These are phyloP conservation scores for Mimumesa dahlbomi DNA, from an alignment of 2,888 invertebrate species.

Conservation along the genomic window DNA sequence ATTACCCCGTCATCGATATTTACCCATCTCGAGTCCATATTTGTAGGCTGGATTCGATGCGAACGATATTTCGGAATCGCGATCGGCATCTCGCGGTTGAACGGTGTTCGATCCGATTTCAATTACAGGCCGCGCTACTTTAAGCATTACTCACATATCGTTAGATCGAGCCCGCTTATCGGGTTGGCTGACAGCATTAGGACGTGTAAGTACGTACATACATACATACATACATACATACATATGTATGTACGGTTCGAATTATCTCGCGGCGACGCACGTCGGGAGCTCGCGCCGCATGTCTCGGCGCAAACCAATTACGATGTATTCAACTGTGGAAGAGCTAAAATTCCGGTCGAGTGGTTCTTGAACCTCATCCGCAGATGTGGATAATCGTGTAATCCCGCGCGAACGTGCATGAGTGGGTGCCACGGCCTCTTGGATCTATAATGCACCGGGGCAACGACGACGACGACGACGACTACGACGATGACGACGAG, in stretches of 20 bases:
- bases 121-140: constrained; percentile 17
- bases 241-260: constrained; percentile 19
- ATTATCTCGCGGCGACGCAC: constrained; percentile 36
- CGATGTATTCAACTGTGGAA: constrained; percentile 69
- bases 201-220: too few species aligned
- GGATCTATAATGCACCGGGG: constrained; percentile 34
- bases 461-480: too few species aligned
- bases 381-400: constrained; percentile 74
- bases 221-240: too few species aligned
- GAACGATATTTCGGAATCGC: too few species aligned
- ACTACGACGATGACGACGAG: too few species aligned
- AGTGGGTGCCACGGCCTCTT: constrained; percentile 53
- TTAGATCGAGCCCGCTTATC: constrained; percentile 21
- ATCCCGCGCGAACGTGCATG: constrained; percentile 66
- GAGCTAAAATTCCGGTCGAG: constrained; percentile 71
- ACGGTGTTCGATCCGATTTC: constrained; percentile 26
- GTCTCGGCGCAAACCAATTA: constrained; percentile 71
- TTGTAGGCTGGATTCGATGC: too few species aligned
- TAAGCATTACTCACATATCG: constrained; percentile 5
- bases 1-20: too few species aligned
- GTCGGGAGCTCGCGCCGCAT: constrained; percentile 39
- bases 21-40: too few species aligned
- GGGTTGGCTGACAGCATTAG: too few species aligned
- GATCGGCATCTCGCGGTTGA: too few species aligned
- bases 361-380: constrained; percentile 74